These are phyloP conservation scores for Lottia gigantea DNA, from an alignment of 2,888 invertebrate species.

Conservation along the genomic window DNA sequence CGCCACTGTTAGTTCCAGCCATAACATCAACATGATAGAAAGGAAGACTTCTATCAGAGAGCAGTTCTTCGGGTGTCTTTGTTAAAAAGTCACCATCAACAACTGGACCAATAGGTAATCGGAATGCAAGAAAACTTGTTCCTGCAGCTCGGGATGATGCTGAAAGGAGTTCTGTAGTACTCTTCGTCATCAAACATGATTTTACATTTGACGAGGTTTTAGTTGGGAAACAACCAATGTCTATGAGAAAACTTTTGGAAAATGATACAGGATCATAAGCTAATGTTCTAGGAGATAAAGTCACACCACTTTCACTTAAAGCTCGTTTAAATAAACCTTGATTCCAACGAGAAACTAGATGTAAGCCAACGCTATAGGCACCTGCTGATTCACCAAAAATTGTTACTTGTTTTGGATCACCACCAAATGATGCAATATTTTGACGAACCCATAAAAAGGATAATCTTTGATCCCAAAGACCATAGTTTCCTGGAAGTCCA, in stretches of 20 bases:
- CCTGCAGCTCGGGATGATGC: slow-evolving; percentile 18
- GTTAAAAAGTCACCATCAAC: slow-evolving; percentile 27
- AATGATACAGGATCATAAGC: slow-evolving; percentile 24
- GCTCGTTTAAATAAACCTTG: slow-evolving; percentile 44
- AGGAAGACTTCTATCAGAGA: slow-evolving; percentile 21
- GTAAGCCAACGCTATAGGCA: slow-evolving; percentile 36
- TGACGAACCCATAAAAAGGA: slow-evolving; percentile 93
- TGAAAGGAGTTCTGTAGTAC: slow-evolving; percentile 18
- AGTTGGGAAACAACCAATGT: slow-evolving; percentile 20
- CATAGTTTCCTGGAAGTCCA: slow-evolving; percentile 89
- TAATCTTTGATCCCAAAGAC: slow-evolving; percentile 90
- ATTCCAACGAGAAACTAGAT: slow-evolving; percentile 41
- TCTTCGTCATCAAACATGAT: slow-evolving; percentile 25
- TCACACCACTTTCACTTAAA: slow-evolving; percentile 46
- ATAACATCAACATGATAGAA: slow-evolving; percentile 24
- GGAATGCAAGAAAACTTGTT: slow-evolving; percentile 7
- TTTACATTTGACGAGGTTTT: slow-evolving; percentile 14
- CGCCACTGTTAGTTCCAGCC: slow-evolving; percentile 26
- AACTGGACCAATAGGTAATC: slow-evolving; percentile 25
- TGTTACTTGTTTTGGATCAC: slow-evolving; percentile 41
- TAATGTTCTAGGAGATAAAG: slow-evolving; percentile 28
- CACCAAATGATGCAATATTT: slow-evolving; percentile 75
- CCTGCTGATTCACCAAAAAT: slow-evolving; percentile 55
- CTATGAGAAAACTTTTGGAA: slow-evolving; percentile 19
- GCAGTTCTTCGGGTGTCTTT: slow-evolving; percentile 12